phyloP scores from a whole-genome alignment of 1,140 invertebrate genomes.

The Probaryconus sp. region DNA sequence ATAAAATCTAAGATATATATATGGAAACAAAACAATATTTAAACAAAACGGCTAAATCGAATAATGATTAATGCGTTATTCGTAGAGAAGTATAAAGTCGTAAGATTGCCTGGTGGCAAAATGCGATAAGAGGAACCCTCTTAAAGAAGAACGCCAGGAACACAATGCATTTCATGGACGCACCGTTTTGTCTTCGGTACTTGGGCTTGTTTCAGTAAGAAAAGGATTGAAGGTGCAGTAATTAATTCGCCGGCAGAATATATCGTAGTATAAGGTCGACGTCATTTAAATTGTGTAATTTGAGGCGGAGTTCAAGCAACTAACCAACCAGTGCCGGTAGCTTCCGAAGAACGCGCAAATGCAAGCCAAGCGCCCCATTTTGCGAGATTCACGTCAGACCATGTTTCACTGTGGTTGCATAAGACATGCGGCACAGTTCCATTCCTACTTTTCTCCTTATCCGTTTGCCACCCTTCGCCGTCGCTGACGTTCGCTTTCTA shows the following conservation, averaged over 20 bases:
- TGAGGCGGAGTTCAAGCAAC: constrained; percentile 22
- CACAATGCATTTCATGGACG: background rate
- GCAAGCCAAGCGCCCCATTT: constrained; percentile 23
- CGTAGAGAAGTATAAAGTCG: too few relatives aligned
- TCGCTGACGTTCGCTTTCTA: constrained; percentile 17
- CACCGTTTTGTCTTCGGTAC: constrained; percentile 7
- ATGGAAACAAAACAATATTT: too few relatives aligned
- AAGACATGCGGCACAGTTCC: constrained; percentile 6
- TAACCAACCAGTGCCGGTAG: constrained; percentile 19
- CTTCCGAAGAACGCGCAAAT: constrained; percentile 31
- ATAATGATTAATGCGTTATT: constrained; percentile 16
- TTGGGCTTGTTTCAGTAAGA: constrained; percentile 3
- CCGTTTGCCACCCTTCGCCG: constrained; percentile 4
- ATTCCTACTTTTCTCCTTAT: constrained; percentile 12
- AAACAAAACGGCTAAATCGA: too few relatives aligned
- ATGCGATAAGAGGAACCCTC: too few relatives aligned
- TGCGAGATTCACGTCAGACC: constrained; percentile 30
- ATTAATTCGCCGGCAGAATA: constrained; percentile 37
- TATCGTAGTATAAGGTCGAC: constrained; percentile 20
- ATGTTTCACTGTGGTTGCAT: constrained; percentile 24
- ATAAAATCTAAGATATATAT: too few relatives aligned
- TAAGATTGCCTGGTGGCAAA: too few relatives aligned
- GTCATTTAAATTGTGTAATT: constrained; percentile 43
- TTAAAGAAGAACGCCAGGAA: too few relatives aligned
- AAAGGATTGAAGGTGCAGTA: constrained; percentile 21